Evolutionary conservation across 2,888 invertebrate genomes (phyloP).

Genomic region (Phyto melanocephala): DNA sequence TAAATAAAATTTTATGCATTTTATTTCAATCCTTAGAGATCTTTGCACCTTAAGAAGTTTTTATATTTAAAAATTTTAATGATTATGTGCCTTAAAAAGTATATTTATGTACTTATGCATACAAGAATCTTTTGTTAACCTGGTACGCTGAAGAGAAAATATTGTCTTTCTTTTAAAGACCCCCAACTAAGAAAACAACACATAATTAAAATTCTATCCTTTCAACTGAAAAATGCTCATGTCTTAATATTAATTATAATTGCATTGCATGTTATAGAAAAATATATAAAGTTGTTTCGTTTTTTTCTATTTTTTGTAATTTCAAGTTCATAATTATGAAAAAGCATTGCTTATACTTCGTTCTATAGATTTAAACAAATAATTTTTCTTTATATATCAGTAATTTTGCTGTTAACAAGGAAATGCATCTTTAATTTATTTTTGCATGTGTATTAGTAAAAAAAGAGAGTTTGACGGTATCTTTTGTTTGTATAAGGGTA

Average conservation of each 20-base stretch:
- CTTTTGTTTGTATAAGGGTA: background rate
- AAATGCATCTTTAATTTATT: constrained; percentile 57
- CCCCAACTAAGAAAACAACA: background rate
- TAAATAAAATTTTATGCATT: background rate
- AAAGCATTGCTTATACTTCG: constrained; percentile 10
- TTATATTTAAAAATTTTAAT: constrained; percentile 13
- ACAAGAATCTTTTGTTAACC: background rate
- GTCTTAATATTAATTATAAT: constrained; percentile 30
- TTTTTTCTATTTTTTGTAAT: constrained; percentile 44
- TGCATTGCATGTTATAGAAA: background rate
- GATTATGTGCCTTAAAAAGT: background rate
- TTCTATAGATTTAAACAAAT: constrained; percentile 29
- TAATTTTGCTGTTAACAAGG: constrained; percentile 34
- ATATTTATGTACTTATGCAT: too few relatives aligned
- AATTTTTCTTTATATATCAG: constrained; percentile 11
- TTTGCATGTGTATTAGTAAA: background rate
- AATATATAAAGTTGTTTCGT: background rate
- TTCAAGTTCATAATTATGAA: constrained; percentile 75
- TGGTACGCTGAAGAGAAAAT: background rate
- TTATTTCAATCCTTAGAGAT: background rate
- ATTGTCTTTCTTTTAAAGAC: background rate
- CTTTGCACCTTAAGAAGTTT: background rate
- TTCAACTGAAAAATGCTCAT: background rate
- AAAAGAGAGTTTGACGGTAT: background rate
- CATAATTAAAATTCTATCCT: constrained; percentile 39